Evolutionary conservation across 2,113 vertebrate genomes (phyloP).

Genomic region (Caloenas nicobarica): DNA sequence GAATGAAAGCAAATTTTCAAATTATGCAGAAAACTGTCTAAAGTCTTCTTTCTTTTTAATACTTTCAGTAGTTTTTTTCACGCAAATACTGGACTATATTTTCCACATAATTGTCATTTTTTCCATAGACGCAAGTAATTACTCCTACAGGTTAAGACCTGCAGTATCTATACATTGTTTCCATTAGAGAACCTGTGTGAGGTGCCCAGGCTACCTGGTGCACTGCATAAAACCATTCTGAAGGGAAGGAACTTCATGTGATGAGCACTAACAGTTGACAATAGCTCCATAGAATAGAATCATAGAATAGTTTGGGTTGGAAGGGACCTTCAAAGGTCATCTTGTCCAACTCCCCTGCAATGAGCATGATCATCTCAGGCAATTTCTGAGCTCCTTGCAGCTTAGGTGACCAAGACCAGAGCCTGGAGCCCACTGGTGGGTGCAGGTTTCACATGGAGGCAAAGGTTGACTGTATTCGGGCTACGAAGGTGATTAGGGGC

Average conservation of each 20-base stretch:
- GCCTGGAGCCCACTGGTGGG: neutral
- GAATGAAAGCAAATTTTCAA: neutral
- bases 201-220: rapidly evolving
- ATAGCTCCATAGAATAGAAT: neutral
- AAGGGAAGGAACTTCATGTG: neutral
- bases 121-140: neutral
- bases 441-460: neutral
- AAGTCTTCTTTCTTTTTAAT: neutral
- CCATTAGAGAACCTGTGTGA: neutral
- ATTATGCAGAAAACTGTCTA: neutral
- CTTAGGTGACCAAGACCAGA: neutral
- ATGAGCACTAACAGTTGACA: neutral
- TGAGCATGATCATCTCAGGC: neutral
- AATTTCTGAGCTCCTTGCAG: neutral
- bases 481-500: too few species aligned
- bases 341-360: too few species aligned
- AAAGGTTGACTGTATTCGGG: neutral
- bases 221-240: rapidly evolving
- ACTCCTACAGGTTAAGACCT: neutral
- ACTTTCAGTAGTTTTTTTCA: neutral
- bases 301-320: too few species aligned
- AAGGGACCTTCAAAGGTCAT: too few species aligned
- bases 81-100: neutral
- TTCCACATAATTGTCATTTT: neutral
- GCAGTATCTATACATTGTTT: neutral